These are phyloP conservation scores for Pseudomyrmex cubaensis DNA, from an alignment of 1,140 invertebrate genomes.

Conservation along the genomic window DNA sequence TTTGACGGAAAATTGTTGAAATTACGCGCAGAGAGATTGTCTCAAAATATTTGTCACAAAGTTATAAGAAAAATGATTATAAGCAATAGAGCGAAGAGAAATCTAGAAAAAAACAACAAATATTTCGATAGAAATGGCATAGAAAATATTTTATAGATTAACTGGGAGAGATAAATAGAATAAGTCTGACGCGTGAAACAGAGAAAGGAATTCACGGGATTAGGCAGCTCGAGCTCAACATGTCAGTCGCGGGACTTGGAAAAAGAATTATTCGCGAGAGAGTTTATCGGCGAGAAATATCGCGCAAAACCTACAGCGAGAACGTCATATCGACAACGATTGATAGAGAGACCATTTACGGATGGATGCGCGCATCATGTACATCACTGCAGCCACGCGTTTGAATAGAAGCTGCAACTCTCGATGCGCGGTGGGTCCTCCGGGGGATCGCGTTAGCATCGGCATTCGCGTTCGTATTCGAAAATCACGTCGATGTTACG, in stretches of 20 bases:
- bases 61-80: no score
- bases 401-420: slow-evolving; percentile 50
- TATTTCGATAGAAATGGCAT: not conserved
- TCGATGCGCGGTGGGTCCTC: slow-evolving; percentile 16
- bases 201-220: not conserved
- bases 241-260: slow-evolving; percentile 5
- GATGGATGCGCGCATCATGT: slow-evolving; percentile 64
- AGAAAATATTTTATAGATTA: not conserved
- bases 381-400: slow-evolving; percentile 41
- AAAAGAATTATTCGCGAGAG: slow-evolving; percentile 40
- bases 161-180: not conserved
- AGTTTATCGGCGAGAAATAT: slow-evolving; percentile 49
- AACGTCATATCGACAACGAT: slow-evolving; percentile 31
- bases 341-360: slow-evolving; percentile 61
- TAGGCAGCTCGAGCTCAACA: not conserved
- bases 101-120: not conserved
- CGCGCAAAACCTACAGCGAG: slow-evolving; percentile 38
- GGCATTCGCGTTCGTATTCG: slow-evolving; percentile 11
- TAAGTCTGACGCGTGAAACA: not conserved
- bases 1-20: no score
- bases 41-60: no score
- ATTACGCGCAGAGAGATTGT: no score
- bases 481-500: slow-evolving; percentile 64
- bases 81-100: no score
- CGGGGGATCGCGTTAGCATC: slow-evolving; percentile 48